Evolutionary conservation across 1,140 invertebrate species (phyloP), one percentile per base, ranked within the genome.

Genomic region (Cyrtorhinus lividipennis): DNA sequence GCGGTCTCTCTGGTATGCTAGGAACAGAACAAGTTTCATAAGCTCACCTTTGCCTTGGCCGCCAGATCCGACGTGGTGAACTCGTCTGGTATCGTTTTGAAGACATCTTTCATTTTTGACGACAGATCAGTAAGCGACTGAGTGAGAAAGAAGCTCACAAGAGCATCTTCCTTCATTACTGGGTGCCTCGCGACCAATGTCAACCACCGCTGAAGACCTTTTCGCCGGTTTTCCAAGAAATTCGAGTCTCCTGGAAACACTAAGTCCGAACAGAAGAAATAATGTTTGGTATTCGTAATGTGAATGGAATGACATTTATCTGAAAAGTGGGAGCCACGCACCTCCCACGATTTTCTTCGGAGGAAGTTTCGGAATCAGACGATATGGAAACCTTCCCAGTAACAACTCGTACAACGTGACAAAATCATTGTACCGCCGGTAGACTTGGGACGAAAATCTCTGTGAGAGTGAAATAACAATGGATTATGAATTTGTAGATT

Each of bases 361-460:
- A 10, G 88, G 88, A 67, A 90, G 73, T 64, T 83, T 80, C 56
- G 87, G 86, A 67, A 90, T 81, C 56, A 88, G 77, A 64, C 85
- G 79, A 69, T 90, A 90, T n/a, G 87, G 87, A 78, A 87, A 92
- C 73, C 85, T 79, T 15, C 79, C 78, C 62, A 86, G 71, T 1
- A 90, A 74, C 27, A 89, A 73, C 67, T 90, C 87, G 73, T 88
- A 80, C 18, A 90, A 76, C 46, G 86, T 83, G 0, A 85, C 76
- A 75, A 91, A 91, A 67, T 90, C 88, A 75, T 88, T 90, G 72
- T 90, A 91, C 68, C 88, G 76, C 67, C 88, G 78, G 60, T 82
- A 81, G 2, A 90, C 87, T 64, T 80, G 77, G 2, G 81, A 82
- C 66, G 79, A 80, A 68, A 83, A 83, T 71, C 81, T 78, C 77